A percentile compares a stretch with the other conserved stretches of the same genome.
Evolutionary conservation across 2,888 invertebrate species (phyloP).

Genomic region (Apotomis turbidana): DNA sequence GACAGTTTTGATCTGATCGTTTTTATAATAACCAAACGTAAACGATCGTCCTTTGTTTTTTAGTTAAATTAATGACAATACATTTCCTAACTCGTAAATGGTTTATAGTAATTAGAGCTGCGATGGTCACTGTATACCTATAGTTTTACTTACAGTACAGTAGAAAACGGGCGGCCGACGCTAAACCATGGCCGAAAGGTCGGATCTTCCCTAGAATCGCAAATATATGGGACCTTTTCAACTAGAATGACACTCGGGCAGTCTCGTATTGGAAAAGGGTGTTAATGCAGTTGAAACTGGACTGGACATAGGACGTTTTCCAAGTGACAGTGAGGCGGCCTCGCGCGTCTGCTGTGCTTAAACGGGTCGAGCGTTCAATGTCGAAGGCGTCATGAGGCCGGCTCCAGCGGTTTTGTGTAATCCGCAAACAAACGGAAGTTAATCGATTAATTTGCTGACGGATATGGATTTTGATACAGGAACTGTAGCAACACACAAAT

Average conservation of each 20-base stretch:
- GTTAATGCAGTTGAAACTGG: background rate
- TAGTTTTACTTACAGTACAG: conserved; percentile 12
- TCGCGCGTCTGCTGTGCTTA: conserved; percentile 60
- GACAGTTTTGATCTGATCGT: conserved; percentile 20
- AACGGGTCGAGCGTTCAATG: conserved; percentile 78
- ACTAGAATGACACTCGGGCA: background rate
- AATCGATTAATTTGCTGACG: conserved; percentile 17
- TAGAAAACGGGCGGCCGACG: background rate
- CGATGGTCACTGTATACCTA: conserved; percentile 23
- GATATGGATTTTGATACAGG: conserved; percentile 18
- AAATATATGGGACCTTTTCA: conserved; percentile 1
- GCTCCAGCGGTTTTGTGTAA: conserved; percentile 30
- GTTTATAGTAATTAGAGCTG: conserved; percentile 21
- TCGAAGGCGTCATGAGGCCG: conserved; percentile 56
- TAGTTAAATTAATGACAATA: background rate
- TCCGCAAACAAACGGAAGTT: conserved; percentile 33
- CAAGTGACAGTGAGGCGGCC: background rate
- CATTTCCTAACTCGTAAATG: conserved; percentile 18
- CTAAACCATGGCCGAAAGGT: background rate
- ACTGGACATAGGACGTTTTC: conserved; percentile 5
- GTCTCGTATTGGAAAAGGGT: background rate
- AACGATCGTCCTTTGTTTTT: conserved; percentile 11
- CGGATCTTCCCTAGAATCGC: background rate
- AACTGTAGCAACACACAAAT: background rate
- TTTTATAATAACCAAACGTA: conserved; percentile 9